Percentiles rank a stretch among this genome's conserved stretches.
Evolutionary conservation across 2,888 invertebrate species (phyloP).

Genomic region (Opisthograptis luteolata): DNA sequence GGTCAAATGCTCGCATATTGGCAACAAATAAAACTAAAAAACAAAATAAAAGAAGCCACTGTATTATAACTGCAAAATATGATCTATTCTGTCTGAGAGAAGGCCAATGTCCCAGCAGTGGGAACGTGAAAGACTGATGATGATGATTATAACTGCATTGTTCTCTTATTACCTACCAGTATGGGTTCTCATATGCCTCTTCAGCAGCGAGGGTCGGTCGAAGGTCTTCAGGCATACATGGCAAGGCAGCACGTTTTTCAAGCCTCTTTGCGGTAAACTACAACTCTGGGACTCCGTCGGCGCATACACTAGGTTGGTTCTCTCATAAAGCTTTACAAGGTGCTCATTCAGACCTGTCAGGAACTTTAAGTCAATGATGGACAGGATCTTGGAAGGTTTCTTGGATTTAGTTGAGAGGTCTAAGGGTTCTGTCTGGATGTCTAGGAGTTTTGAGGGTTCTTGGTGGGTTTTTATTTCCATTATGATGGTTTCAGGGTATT

Average conservation of each 20-base stretch:
- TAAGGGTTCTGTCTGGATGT: constrained; percentile 70
- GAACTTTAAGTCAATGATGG: constrained; percentile 70
- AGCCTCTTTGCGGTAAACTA: constrained; percentile 31
- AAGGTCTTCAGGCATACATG: constrained; percentile 87
- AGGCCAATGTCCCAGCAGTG: too few species aligned
- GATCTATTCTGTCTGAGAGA: too few species aligned
- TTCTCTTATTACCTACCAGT: constrained; percentile 81
- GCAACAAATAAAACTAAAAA: too few species aligned
- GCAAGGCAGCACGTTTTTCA: constrained; percentile 79
- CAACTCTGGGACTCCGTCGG: constrained; percentile 38
- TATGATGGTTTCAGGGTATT: neutral
- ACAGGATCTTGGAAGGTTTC: constrained; percentile 52
- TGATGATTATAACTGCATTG: too few species aligned
- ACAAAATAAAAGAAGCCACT: too few species aligned
- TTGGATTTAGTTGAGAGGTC: constrained; percentile 65
- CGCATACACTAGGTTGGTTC: constrained; percentile 57
- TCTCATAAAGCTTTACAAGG: constrained; percentile 69
- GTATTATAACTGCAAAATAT: too few species aligned
- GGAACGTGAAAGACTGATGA: too few species aligned
- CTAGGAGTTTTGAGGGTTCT: constrained; percentile 46
- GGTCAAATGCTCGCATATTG: too few species aligned
- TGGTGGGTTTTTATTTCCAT: constrained; percentile 17
- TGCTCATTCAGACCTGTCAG: constrained; percentile 72
- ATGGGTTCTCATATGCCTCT: constrained; percentile 87
- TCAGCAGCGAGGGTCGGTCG: constrained; percentile 87